phyloP scores from a whole-genome alignment of 2,888 invertebrate species.

The Drosophila pseudotalamancana region DNA sequence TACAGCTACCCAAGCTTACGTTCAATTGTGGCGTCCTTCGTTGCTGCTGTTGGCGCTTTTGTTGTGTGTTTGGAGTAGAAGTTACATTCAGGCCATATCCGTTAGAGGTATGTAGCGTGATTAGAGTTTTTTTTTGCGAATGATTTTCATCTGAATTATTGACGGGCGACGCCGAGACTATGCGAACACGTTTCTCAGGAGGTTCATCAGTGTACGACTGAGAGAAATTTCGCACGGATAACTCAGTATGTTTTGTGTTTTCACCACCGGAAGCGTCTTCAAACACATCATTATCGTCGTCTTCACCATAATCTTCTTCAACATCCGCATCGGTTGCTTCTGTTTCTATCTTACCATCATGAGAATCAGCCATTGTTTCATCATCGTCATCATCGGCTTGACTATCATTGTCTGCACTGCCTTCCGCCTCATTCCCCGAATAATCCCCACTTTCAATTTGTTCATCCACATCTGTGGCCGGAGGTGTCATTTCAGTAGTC shows the following conservation, averaged over 20 bases:
- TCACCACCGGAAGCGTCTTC: conserved; percentile 72
- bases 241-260: conserved; percentile 6
- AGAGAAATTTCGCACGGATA: neutral
- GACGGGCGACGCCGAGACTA: conserved; percentile 10
- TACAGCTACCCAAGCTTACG: conserved; percentile 82
- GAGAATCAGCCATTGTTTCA: conserved; percentile 74
- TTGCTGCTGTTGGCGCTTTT: conserved; percentile 40
- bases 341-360: conserved; percentile 64
- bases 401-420: conserved; percentile 47
- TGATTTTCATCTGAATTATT: conserved; percentile 21
- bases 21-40: conserved; percentile 76
- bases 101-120: conserved; percentile 43
- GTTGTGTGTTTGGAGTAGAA: conserved; percentile 70
- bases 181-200: conserved; percentile 31
- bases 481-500: conserved; percentile 65
- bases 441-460: conserved; percentile 54
- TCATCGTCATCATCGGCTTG: conserved; percentile 64
- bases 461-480: conserved; percentile 66
- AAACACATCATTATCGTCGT: conserved; percentile 57
- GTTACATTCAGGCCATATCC: conserved; percentile 49
- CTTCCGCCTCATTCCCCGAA: conserved; percentile 41
- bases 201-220: conserved; percentile 19
- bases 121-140: conserved; percentile 53
- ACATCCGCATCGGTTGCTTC: conserved; percentile 71
- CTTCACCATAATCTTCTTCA: conserved; percentile 56